phyloP scores from a whole-genome alignment of 2,888 invertebrate species.

The Aelia acuminata region DNA sequence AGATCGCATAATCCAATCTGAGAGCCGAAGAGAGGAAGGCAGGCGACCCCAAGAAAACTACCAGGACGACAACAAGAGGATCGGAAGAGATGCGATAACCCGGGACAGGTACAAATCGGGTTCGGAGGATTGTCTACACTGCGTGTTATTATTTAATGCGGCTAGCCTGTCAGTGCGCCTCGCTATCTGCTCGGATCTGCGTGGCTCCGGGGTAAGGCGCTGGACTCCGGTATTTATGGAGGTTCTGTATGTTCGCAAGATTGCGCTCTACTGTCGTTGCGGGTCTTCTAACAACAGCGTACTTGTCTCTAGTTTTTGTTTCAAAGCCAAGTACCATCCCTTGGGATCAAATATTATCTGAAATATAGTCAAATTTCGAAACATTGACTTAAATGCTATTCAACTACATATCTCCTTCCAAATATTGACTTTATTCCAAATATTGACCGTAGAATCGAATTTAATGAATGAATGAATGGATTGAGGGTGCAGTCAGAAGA shows the following conservation, averaged over 20 bases:
- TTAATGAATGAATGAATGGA: too few species aligned
- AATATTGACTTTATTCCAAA: too few species aligned
- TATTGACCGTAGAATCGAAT: too few species aligned
- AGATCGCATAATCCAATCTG: neutral
- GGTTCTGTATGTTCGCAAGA: neutral
- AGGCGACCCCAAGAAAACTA: neutral
- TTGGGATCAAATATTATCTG: too few species aligned
- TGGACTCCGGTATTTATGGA: too few species aligned
- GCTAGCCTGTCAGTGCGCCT: conserved; percentile 1
- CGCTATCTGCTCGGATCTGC: neutral
- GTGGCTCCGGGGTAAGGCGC: neutral
- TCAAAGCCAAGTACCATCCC: too few species aligned
- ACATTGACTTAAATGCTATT: too few species aligned
- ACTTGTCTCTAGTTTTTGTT: too few species aligned
- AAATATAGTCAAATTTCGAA: too few species aligned
- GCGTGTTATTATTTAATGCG: conserved; percentile 32
- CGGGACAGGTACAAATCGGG: conserved; percentile 27
- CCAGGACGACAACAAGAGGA: neutral
- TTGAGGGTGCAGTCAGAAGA: too few species aligned
- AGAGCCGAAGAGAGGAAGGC: neutral
- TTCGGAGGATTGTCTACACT: neutral
- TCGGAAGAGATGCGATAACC: neutral
- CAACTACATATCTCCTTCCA: too few species aligned
- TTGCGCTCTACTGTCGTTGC: neutral
- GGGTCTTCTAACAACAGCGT: too few species aligned